Percentiles rank a stretch among this genome's conserved stretches.
Evolutionary conservation across 2,888 invertebrate species (phyloP).

Genomic region (Limnephilus rhombicus): DNA sequence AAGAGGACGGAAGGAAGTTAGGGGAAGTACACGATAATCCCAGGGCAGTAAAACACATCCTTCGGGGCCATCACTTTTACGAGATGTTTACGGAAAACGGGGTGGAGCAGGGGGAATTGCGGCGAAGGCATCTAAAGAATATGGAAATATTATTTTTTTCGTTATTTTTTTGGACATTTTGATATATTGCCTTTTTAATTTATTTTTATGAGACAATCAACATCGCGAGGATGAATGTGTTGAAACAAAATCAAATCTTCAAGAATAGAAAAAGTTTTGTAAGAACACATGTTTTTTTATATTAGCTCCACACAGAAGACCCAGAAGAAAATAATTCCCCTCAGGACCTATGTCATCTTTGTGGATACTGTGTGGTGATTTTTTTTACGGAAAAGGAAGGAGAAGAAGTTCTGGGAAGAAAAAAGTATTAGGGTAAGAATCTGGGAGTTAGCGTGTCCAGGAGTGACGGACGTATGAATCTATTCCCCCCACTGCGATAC

Average conservation of each 20-base stretch:
- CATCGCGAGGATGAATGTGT: background rate
- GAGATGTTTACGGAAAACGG: slow-evolving; percentile 10
- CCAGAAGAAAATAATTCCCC: too few species aligned
- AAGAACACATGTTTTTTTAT: too few species aligned
- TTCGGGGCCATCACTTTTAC: slow-evolving; percentile 32
- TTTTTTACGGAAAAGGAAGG: too few species aligned
- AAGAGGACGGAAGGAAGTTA: slow-evolving; percentile 1
- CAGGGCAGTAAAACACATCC: slow-evolving; percentile 39
- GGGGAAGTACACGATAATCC: slow-evolving; percentile 5
- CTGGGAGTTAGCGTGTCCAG: too few species aligned
- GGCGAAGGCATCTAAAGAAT: background rate
- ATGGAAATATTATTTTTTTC: background rate
- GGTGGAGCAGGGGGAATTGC: background rate
- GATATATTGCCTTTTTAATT: background rate
- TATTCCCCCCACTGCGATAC: too few species aligned
- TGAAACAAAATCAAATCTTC: background rate
- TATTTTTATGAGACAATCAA: background rate
- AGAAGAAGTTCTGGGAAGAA: too few species aligned
- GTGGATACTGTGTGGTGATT: too few species aligned
- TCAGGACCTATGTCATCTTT: too few species aligned
- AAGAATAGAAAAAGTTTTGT: background rate
- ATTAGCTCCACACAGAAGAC: too few species aligned
- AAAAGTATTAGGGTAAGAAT: too few species aligned
- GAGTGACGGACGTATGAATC: too few species aligned
- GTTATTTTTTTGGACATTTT: background rate